Conservation (phyloP, 53 echinoderm and acorn worm species). For the Luidia sarsii region DNA sequence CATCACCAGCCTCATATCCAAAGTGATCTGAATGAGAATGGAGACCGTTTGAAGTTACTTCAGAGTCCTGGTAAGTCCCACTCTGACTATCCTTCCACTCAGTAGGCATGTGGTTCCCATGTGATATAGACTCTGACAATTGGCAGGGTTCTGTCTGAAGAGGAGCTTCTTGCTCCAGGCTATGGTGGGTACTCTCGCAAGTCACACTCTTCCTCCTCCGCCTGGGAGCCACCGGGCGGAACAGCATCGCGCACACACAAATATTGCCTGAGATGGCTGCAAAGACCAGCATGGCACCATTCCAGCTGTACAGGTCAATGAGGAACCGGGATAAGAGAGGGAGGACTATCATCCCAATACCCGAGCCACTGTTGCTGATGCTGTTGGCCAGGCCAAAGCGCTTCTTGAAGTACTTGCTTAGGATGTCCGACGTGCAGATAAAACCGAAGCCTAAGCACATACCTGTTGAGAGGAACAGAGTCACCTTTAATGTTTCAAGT, state of each 20-base stretch:
- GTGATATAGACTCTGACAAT: too few relatives aligned
- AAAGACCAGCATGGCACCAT: slow-evolving; percentile 10
- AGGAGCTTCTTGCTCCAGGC: neutral
- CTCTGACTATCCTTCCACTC: too few relatives aligned
- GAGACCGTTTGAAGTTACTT: too few relatives aligned
- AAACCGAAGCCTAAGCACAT: neutral
- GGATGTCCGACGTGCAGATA: neutral
- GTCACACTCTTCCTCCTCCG: too few relatives aligned
- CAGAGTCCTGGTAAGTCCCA: too few relatives aligned
- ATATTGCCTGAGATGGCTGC: neutral
- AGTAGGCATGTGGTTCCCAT: too few relatives aligned
- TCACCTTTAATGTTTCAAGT: too few relatives aligned
- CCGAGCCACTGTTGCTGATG: slow-evolving; percentile 7
- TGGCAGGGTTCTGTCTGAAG: neutral
- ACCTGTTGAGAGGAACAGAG: neutral
- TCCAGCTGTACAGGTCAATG: slow-evolving; percentile 21
- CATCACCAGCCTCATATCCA: too few relatives aligned
- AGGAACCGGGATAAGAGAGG: slow-evolving; percentile 1
- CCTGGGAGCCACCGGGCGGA: slow-evolving; percentile 12
- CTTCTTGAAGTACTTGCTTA: slow-evolving; percentile 35
- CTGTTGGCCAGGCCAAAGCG: slow-evolving; percentile 16
- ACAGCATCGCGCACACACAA: slow-evolving; percentile 4
- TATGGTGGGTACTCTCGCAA: neutral
- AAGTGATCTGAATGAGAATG: too few relatives aligned
- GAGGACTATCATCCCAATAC: neutral